phyloP scores from a whole-genome alignment of 2,113 vertebrate genomes.

The Antigone vipio region DNA sequence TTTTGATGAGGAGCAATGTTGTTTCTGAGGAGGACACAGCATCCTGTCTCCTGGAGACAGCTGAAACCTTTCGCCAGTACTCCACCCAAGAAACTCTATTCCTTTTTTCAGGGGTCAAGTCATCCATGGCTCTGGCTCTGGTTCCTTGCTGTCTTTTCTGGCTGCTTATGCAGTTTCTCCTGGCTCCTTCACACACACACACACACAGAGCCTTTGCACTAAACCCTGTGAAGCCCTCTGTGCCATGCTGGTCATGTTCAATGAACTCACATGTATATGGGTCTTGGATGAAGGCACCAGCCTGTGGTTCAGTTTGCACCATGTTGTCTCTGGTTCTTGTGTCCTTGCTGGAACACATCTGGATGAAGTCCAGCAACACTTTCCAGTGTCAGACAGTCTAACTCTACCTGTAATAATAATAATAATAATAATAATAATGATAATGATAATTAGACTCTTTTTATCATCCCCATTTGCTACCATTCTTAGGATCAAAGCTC shows the following conservation, averaged over 20 bases:
- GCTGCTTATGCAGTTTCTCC: neutral
- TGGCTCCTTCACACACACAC: neutral
- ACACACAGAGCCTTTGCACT: neutral
- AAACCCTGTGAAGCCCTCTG: neutral
- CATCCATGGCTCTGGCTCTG: neutral
- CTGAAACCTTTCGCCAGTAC: neutral
- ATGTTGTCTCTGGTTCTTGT: neutral
- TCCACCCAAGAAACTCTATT: neutral
- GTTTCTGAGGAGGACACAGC: neutral
- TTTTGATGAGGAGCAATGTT: neutral
- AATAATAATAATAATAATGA: neutral
- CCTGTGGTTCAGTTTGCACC: neutral
- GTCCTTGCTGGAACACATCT: neutral
- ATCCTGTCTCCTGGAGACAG: neutral
- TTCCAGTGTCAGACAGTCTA: neutral
- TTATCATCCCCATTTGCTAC: neutral
- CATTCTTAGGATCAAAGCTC: neutral
- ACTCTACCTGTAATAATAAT: neutral
- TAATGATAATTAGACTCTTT: neutral
- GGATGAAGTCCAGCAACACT: neutral
- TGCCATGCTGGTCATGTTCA: neutral
- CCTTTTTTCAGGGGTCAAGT: neutral
- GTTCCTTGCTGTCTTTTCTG: neutral
- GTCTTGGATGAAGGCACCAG: neutral
- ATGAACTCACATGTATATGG: neutral